Evolutionary conservation across 2,113 vertebrate species (phyloP).

Genomic region (Choloepus hoffmanni): DNA sequence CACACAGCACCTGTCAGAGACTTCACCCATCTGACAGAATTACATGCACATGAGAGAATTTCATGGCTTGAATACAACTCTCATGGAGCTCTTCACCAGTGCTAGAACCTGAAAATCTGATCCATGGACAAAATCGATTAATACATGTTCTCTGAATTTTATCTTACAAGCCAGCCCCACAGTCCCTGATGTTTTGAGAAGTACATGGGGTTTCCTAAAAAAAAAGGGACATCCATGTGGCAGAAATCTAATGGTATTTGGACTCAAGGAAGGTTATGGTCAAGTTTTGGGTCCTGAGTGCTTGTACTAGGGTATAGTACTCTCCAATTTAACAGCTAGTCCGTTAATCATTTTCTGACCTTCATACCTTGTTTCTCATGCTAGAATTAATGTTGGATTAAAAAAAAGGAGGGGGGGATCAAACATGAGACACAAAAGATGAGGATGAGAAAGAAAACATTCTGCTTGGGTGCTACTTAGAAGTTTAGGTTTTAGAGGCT

Average conservation of each 20-base stretch:
- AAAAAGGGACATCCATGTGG: neutral
- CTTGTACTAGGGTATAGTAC: neutral
- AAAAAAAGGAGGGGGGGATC: neutral
- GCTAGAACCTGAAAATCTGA: slow-evolving; percentile 58
- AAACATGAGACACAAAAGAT: slow-evolving; percentile 44
- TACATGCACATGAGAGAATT: neutral
- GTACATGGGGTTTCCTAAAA: neutral
- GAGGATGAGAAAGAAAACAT: slow-evolving; percentile 47
- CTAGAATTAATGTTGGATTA: slow-evolving; percentile 5
- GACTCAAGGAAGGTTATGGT: neutral
- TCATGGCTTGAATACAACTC: slow-evolving; percentile 43
- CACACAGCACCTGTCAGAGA: neutral
- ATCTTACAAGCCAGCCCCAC: neutral
- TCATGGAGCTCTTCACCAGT: slow-evolving; percentile 16
- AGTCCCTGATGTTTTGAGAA: slow-evolving; percentile 29
- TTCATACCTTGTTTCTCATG: slow-evolving; percentile 10
- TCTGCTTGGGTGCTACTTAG: neutral
- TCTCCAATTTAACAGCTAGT: neutral
- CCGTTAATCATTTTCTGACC: neutral
- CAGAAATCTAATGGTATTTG: neutral
- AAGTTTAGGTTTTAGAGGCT: slow-evolving; percentile 48
- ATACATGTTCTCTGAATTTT: neutral
- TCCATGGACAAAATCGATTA: slow-evolving; percentile 5
- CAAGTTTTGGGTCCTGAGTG: neutral
- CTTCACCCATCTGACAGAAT: neutral